Evolutionary conservation across 2,113 vertebrate genomes (phyloP).

Genomic region (Hyperoodon ampullatus): DNA sequence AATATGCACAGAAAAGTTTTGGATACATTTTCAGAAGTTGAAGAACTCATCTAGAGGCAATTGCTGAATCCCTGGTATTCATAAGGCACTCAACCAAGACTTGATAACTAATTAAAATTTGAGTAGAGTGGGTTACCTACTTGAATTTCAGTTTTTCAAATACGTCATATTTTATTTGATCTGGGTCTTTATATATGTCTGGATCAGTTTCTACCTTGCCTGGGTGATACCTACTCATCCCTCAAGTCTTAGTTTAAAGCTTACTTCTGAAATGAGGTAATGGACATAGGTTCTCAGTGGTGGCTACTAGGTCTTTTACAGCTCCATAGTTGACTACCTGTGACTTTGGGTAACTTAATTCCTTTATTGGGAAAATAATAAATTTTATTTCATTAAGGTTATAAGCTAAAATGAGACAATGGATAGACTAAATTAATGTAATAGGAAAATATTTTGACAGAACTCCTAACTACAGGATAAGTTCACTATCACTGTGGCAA

Average conservation of each 20-base stretch:
- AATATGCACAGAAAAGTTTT: not conserved
- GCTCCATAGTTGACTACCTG: not conserved
- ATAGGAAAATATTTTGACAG: slow-evolving; percentile 45
- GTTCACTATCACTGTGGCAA: not conserved
- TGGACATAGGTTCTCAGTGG: slow-evolving; percentile 11
- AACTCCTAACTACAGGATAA: not conserved
- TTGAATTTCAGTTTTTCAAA: slow-evolving; percentile 49
- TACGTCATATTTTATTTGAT: slow-evolving; percentile 31
- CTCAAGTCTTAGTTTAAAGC: slow-evolving; percentile 30
- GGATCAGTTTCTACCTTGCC: not conserved
- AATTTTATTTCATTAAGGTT: slow-evolving; percentile 30
- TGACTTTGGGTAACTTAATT: slow-evolving; percentile 50
- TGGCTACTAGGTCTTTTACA: not conserved
- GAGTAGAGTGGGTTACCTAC: slow-evolving; percentile 4
- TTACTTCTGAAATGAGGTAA: slow-evolving; percentile 37
- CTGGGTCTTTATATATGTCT: not conserved
- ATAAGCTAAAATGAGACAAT: slow-evolving; percentile 48
- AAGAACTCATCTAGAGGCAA: not conserved
- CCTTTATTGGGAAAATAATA: slow-evolving; percentile 19
- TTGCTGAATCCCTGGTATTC: slow-evolving; percentile 18
- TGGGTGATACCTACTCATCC: not conserved
- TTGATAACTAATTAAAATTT: slow-evolving; percentile 61
- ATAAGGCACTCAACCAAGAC: slow-evolving; percentile 21
- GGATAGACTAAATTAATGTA: slow-evolving; percentile 2
- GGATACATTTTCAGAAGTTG: slow-evolving; percentile 5